Evolutionary conservation across 2,888 invertebrate genomes (phyloP), one percentile per base, ranked within the genome.

Genomic region (Pollenia griseotomentosa): DNA sequence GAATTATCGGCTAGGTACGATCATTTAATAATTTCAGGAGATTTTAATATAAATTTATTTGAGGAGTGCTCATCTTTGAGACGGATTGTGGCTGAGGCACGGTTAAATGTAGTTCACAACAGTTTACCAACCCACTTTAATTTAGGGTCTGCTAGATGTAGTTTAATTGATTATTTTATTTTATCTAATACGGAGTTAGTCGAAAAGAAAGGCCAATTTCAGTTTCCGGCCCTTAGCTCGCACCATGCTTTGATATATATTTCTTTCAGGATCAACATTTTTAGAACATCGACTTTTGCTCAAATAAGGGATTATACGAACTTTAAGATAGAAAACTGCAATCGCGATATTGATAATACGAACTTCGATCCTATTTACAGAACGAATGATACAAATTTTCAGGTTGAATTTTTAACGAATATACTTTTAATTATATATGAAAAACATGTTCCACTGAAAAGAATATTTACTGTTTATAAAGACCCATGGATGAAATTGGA

Each of bases 111-210:
- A 14, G 23, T 66, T 4, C 77, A 77, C 12, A 77, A 77, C 46
- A 55, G 40, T 63, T 55, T 66, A 53, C 77, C 66, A 2, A 77
- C 65, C 1, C 77, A 77, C 19, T 66, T 55, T 46, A 14, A 42
- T 12, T 16, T 55, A 10, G 10, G 16, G 12, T 55, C 42, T 7
- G 14, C 23, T 23, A 65, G 77, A 16, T 77, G 66, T 53, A 55
- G 23, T 4, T 42, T 77, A 23, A 77, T 66, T 44, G 57, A 77
- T 77, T 77, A 66, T 46, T 77, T 66, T 53, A 40, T 77, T n/a
- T 55, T 66, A 12, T 53, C 44, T 14, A 55, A 77, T 23, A 10
- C 23, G 11, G 40, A 55, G 1, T 53, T 66, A 9, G 42, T 77
- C 44, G n/a, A 44, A 33, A 42, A 42, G 12, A 77, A 77, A 19